Evolutionary conservation across 1,140 invertebrate species (phyloP), one percentile per base, ranked within the genome.

Genomic region (Mactra quadrangularis): DNA sequence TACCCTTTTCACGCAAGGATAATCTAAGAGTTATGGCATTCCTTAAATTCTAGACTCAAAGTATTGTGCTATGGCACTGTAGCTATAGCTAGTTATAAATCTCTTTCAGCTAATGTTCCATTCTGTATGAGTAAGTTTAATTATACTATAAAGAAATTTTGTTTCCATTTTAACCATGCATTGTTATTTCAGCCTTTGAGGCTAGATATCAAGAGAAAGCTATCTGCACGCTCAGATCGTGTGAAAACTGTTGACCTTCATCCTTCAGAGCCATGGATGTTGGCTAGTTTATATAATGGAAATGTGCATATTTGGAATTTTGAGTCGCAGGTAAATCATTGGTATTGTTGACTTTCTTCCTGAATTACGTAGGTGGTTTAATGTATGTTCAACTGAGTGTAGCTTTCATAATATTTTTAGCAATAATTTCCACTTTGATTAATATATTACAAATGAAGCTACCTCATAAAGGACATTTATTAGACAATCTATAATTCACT

Each of bases 241-340:
- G 98, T 99, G 9, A 99, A 99, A 94, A 97, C 96, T 91, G 97
- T 99, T 0, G 99, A 99, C 93, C 95, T 99, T 76, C 99, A 99
- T 94, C 98, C 98, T 13, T 95, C 96, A 22, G 99, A 99, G 91
- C 98, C 98, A 89, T 99, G 99, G 99, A 97, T 99, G 95, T 94
- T 99, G 35, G 98, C 97, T 84, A 98, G 98, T 31, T 94, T 99
- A 3, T 99, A 99, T 94, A 99, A 98, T 94, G 99, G 99, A 84
- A 97, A 99, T 93, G 98, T 99, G 82, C 98, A 99, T 94, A 97
- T 99, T 89, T 99, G 99, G 98, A 99, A 99, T 93, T 96, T 98
- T 94, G 98, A 99, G 92, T 97, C 96, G 62, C 98, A 99, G 93
- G 94, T 91, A 87, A 50, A 31, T 60, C 11, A 41, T 27, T 55